Evolutionary conservation across 2,797 vertebrate species (phyloP).

Genomic region (Aulostomus chinensis): DNA sequence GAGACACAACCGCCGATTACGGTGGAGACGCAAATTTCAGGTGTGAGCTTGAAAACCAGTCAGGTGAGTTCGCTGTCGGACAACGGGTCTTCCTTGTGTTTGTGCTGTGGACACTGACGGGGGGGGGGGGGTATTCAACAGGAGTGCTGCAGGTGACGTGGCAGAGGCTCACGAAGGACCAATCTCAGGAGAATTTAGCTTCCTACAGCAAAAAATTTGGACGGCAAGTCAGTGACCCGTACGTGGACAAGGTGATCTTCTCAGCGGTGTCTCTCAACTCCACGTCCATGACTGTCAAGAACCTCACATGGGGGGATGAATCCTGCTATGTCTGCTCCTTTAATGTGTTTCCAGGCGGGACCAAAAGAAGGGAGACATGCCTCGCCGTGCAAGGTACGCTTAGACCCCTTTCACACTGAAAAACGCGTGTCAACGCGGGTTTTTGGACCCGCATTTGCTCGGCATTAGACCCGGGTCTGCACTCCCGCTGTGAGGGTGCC

Average conservation of each 20-base stretch:
- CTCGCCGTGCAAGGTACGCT: slow-evolving; percentile 74
- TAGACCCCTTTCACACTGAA: too few species aligned
- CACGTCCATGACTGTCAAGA: slow-evolving; percentile 58
- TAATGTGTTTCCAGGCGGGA: slow-evolving; percentile 64
- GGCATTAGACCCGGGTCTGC: too few species aligned
- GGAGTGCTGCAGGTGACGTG: slow-evolving; percentile 75
- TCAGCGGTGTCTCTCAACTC: slow-evolving; percentile 42
- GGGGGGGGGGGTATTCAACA: neutral
- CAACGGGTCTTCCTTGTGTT: too few species aligned
- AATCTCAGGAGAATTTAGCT: slow-evolving; percentile 42
- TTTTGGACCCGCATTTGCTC: too few species aligned
- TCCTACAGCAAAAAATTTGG: slow-evolving; percentile 64
- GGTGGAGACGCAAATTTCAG: slow-evolving; percentile 22
- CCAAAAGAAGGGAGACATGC: slow-evolving; percentile 51
- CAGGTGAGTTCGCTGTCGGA: slow-evolving; percentile 35
- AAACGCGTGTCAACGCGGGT: too few species aligned
- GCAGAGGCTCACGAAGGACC: slow-evolving; percentile 45
- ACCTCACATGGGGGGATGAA: slow-evolving; percentile 67
- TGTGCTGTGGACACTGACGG: too few species aligned
- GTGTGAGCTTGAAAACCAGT: slow-evolving; percentile 30
- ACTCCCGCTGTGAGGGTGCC: too few species aligned
- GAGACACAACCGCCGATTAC: slow-evolving; percentile 10
- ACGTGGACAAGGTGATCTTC: slow-evolving; percentile 47
- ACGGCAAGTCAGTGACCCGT: slow-evolving; percentile 30
- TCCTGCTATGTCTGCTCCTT: slow-evolving; percentile 75